Percentiles rank a stretch among this genome's conserved stretches.
These are phyloP conservation scores for Hemichromis elongatus DNA, from an alignment of 2,113 vertebrate species.

Conservation along the genomic window DNA sequence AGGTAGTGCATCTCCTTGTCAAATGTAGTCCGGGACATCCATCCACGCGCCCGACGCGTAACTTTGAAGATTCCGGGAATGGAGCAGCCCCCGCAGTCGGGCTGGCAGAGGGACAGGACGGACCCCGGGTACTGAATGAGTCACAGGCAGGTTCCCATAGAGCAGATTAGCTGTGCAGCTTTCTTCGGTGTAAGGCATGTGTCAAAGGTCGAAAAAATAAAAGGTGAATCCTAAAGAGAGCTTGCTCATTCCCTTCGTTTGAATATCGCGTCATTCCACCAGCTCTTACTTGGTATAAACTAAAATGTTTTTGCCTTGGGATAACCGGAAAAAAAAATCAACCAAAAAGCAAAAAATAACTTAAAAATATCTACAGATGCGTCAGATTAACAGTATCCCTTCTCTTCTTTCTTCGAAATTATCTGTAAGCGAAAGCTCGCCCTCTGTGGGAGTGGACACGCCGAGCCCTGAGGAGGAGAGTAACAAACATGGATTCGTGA, in stretches of 20 bases:
- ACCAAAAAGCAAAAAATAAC: neutral
- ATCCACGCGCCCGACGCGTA: slow-evolving; percentile 3
- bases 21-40: neutral
- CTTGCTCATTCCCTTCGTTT: neutral
- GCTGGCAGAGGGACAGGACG: neutral
- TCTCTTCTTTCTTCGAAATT: neutral
- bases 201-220: neutral
- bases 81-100: neutral
- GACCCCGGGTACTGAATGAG: slow-evolving; percentile 1
- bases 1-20: neutral
- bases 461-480: neutral
- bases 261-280: neutral
- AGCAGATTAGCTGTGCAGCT: neutral
- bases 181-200: neutral
- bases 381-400: neutral
- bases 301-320: too few species aligned
- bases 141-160: neutral
- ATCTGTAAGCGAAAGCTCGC: neutral
- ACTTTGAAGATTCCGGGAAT: slow-evolving; percentile 14
- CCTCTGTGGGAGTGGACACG: neutral
- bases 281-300: neutral
- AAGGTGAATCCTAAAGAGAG: neutral
- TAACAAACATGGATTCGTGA: neutral
- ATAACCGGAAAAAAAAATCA: neutral
- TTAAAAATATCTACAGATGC: neutral